Base-by-base conservation (phyloP, 2,797 vertebrate genomes). In the Phoxinus dragarum region DNA sequence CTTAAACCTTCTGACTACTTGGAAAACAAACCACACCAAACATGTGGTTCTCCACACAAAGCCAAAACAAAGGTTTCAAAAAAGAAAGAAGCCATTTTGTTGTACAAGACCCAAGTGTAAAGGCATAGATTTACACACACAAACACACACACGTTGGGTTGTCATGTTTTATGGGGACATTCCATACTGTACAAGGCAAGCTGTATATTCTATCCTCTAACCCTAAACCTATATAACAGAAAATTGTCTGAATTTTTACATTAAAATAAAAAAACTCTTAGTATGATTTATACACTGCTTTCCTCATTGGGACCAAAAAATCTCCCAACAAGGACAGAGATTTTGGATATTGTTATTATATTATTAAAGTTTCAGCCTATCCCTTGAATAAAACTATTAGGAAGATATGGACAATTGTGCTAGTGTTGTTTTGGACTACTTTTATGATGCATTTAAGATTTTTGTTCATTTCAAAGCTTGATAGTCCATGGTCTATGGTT, bases 41-140 rank as follows among this genome's bases (percentile, higher is more conserved):
- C 82, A 59, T 56, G 40, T 77, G 67, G 61, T 66, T 34, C 31
- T 52, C 21, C 23, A 74, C 44, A 77, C 31, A 84, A 80, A 81
- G n/a, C 19, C 44, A 67, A 72, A 27, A 61, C 17, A 81, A 47
- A 27, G 49, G 19, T 75, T 34, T 47, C 11, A 36, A 54, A 40
- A 10, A 7, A 38, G 7, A 27, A 66, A 47, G 67, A 69, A 36
- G 31, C 21, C 78, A 68, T 14, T 68, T 72, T 80, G 34, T 72
- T 87, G 12, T 5, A 71, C n/a, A 38, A 47, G 16, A 72, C 42
- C 83, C 12, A 19, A 76, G 27, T 42, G 49, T 54, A 64, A 73
- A 56, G 10, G 54, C 19, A 16, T 14, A 61, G 61, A 7, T 61
- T 59, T 31, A 38, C 23, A 23, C 6, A 14, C 8, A 9, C 27